Evolutionary conservation across 2,113 vertebrate species (phyloP).

Genomic region (Bubo bubo): DNA sequence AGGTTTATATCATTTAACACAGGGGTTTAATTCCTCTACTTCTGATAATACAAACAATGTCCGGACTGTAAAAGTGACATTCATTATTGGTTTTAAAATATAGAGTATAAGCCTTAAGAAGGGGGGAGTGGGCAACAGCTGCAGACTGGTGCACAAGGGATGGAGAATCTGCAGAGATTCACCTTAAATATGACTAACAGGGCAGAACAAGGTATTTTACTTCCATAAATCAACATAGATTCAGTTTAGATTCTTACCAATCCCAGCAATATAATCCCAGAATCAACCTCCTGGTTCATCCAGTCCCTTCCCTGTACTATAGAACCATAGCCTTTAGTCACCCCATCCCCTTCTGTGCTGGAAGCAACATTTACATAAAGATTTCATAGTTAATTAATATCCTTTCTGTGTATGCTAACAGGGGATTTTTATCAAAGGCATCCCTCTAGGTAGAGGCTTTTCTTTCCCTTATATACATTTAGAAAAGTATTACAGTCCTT

Average conservation of each 20-base stretch:
- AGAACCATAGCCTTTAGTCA: background rate
- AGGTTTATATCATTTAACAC: background rate
- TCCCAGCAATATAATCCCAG: background rate
- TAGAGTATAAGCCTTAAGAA: background rate
- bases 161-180: background rate
- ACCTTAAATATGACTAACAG: background rate
- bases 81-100: background rate
- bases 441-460: background rate
- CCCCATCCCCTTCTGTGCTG: background rate
- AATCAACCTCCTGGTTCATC: background rate
- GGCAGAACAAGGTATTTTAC: background rate
- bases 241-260: background rate
- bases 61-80: background rate
- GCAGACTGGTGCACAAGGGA: background rate
- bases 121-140: background rate
- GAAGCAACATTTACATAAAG: background rate
- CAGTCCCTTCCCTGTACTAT: background rate
- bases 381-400: background rate
- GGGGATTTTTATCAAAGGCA: background rate
- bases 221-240: background rate
- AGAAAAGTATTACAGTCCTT: background rate
- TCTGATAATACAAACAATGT: background rate
- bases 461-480: background rate
- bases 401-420: background rate
- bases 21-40: background rate